Conservation (phyloP, 2,113 vertebrate species). For the Aramus guarauna region DNA sequence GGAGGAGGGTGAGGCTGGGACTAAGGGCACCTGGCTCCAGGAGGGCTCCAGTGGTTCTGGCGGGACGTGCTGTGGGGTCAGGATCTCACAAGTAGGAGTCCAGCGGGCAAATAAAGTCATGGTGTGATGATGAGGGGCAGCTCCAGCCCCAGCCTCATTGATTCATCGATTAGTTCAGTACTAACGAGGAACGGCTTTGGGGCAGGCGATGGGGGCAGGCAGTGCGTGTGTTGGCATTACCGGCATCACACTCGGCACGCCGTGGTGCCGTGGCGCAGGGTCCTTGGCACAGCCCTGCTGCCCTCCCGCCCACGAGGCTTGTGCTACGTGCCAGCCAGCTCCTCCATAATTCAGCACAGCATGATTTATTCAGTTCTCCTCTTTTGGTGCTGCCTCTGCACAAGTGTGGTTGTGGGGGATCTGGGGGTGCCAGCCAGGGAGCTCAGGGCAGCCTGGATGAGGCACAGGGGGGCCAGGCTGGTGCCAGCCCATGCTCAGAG, state of each 20-base stretch:
- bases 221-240: rapidly evolving
- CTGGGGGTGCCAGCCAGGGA: neutral
- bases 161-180: neutral
- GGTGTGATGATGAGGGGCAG: neutral
- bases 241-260: rapidly evolving
- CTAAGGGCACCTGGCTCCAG: neutral
- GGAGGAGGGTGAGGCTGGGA: neutral
- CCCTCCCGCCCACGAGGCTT: rapidly evolving
- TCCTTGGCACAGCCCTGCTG: neutral
- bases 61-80: neutral
- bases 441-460: rapidly evolving
- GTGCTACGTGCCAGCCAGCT: neutral
- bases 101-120: too few species aligned
- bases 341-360: neutral
- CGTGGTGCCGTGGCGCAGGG: rapidly evolving
- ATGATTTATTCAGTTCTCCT: conserved; percentile 32
- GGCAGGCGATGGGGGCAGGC: neutral
- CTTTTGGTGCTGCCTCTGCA: neutral
- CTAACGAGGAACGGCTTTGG: rapidly evolving
- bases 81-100: neutral
- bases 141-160: rapidly evolving
- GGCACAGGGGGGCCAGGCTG: rapidly evolving
- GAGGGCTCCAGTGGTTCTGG: rapidly evolving
- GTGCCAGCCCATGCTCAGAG: rapidly evolving
- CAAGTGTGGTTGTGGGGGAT: neutral